Percentiles rank a stretch among this genome's conserved stretches.
These are phyloP conservation scores for Poeciliopsis infans DNA, from an alignment of 2,797 vertebrate genomes.

Conservation along the genomic window DNA sequence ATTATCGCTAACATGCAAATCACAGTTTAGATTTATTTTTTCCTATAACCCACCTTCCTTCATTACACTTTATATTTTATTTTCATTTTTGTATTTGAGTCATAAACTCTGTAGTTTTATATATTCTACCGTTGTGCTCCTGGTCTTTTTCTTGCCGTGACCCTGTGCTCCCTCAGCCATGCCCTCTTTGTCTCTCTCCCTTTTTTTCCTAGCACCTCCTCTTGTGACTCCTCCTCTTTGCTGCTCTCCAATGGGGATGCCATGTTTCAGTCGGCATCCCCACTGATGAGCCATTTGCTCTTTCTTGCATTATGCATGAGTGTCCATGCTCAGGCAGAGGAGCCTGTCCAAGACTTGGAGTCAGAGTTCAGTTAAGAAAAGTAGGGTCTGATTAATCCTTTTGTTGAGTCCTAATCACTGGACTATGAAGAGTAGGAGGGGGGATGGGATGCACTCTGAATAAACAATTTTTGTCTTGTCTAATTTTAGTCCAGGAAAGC, in stretches of 20 bases:
- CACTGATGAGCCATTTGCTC: constrained; percentile 66
- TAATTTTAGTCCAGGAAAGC: background rate
- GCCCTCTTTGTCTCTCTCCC: constrained; percentile 22
- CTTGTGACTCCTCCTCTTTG: constrained; percentile 50
- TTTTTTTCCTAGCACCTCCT: constrained; percentile 20
- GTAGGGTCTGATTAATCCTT: constrained; percentile 40
- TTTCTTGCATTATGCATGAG: constrained; percentile 68
- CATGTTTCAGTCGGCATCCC: constrained; percentile 66
- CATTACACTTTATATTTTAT: background rate
- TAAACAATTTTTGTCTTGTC: background rate
- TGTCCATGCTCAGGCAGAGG: constrained; percentile 47
- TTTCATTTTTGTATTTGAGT: constrained; percentile 9
- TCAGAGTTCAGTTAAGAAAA: constrained; percentile 56
- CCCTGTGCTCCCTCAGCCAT: constrained; percentile 63
- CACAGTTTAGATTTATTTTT: background rate
- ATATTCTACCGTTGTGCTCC: constrained; percentile 15
- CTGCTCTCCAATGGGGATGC: constrained; percentile 54
- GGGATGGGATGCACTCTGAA: background rate
- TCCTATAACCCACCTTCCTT: constrained; percentile 12
- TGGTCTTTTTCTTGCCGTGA: constrained; percentile 50
- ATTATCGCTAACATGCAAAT: background rate
- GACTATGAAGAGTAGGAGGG: constrained; percentile 11
- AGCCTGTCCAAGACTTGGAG: constrained; percentile 47
- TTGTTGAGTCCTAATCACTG: constrained; percentile 21
- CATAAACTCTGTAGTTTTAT: constrained; percentile 39